Conservation (phyloP, 2,888 invertebrate species). For the Nomada fabriciana region DNA sequence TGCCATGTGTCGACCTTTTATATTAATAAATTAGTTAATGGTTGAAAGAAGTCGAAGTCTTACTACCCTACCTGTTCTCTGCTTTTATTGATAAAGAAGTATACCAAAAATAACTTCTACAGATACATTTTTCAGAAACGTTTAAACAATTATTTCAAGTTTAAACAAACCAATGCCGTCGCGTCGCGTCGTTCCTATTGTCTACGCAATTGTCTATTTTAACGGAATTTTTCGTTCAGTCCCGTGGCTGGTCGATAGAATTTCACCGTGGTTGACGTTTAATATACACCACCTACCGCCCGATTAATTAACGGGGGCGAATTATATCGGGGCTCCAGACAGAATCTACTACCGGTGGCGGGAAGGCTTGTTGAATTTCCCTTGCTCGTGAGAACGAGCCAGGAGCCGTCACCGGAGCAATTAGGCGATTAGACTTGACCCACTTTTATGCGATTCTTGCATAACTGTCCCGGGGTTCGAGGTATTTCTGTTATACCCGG, state of each 20-base stretch:
- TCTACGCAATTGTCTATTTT: neutral
- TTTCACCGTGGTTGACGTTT: neutral
- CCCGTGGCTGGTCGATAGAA: neutral
- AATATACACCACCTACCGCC: slow-evolving; percentile 1
- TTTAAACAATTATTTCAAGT: too few species aligned
- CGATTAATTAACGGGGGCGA: slow-evolving; percentile 29
- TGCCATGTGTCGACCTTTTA: too few species aligned
- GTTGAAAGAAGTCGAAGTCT: too few species aligned
- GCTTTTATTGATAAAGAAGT: too few species aligned
- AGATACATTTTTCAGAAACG: too few species aligned
- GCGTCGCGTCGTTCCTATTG: slow-evolving; percentile 14
- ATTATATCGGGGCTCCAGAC: slow-evolving; percentile 3
- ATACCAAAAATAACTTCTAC: too few species aligned
- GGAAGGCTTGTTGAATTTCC: slow-evolving; percentile 26
- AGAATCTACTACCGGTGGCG: slow-evolving; percentile 7
- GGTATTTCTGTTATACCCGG: neutral
- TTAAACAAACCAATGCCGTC: too few species aligned
- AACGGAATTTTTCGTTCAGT: neutral
- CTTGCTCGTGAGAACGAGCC: slow-evolving; percentile 3
- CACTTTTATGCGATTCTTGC: neutral
- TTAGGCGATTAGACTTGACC: slow-evolving; percentile 37
- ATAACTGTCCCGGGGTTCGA: neutral
- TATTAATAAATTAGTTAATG: too few species aligned
- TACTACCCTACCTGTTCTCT: too few species aligned
- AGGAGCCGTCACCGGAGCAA: neutral